Evolutionary conservation across 2,888 invertebrate species (phyloP), one percentile per base, ranked within the genome.

Genomic region (Lamproptera curius): DNA sequence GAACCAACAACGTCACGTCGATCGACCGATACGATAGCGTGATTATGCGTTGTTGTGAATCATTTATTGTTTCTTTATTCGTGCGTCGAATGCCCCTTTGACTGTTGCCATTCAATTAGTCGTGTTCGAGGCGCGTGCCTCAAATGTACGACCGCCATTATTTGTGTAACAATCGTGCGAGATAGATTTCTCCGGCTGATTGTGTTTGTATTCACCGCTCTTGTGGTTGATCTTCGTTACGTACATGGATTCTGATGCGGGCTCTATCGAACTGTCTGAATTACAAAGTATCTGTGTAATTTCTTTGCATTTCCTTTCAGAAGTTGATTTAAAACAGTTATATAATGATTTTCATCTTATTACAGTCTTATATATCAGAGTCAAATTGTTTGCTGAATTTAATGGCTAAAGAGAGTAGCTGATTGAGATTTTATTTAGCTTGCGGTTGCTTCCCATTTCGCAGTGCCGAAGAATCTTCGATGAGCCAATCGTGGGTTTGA

Each of bases 21-120:
- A 72, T 73, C 63, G 61, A 58, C 52, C 52, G 51, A 61, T 52
- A 44, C 58, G 70, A 71, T 72, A 66, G 42, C 53, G 53, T 58
- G 55, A 60, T 63, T 62, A 59, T 58, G 55, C 55, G 61, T 62
- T 63, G 51, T 59, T 55, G 60, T 72, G 65, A 67, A 69, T 67
- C 58, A 58, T 61, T 70, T 65, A 70, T 72, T 75, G 67, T 71
- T 61, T 63, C 52, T 53, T 52, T 55, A 58, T 55, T 65, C 68
- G 63, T 70, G 67, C 65, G 59, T 66, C 59, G 66, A 70, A 72
- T 73, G 62, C 52, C 58, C 59, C 52, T 61, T 60, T 62, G 57
- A 63, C 63, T 62, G 59, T 61, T 57, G 58, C 62, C 58, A 59
- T 54, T 53, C 49, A 51, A 54, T 56, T 50, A 52, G 35, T 48